Evolutionary conservation across 2,113 vertebrate genomes (phyloP).

Genomic region (Cololabis saira): DNA sequence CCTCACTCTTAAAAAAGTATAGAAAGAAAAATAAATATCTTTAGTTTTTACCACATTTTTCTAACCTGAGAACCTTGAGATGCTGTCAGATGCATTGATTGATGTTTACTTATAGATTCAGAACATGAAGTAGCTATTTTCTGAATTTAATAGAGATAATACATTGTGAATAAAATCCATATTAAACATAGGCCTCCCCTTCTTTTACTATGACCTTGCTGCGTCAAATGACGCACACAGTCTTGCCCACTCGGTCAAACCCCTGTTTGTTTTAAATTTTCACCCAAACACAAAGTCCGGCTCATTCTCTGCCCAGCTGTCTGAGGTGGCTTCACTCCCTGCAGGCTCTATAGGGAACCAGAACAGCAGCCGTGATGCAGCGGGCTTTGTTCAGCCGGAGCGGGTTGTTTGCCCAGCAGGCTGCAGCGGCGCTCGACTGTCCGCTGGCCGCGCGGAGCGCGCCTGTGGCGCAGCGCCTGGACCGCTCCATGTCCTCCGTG

Average conservation of each 20-base stretch:
- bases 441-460: conserved; percentile 39
- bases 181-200: too few relatives aligned
- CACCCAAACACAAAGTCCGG: conserved; percentile 35
- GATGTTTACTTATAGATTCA: too few relatives aligned
- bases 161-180: not conserved
- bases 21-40: too few relatives aligned
- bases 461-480: conserved; percentile 48
- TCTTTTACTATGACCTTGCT: not conserved
- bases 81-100: not conserved
- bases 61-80: not conserved
- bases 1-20: too few relatives aligned
- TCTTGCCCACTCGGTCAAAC: conserved; percentile 78
- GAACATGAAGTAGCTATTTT: not conserved
- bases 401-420: conserved; percentile 70
- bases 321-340: conserved; percentile 13
- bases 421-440: conserved; percentile 61
- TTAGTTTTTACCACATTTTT: too few relatives aligned
- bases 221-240: conserved; percentile 63
- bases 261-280: conserved; percentile 78
- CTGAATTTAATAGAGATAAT: not conserved
- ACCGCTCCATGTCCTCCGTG: conserved; percentile 82
- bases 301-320: conserved; percentile 36
- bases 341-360: conserved; percentile 27
- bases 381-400: conserved; percentile 72
- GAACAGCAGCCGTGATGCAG: conserved; percentile 68